A percentile compares a stretch with the other conserved stretches of the same genome.
phyloP scores from a whole-genome alignment of 2,888 invertebrate genomes.

The Crepidodera aurea region DNA sequence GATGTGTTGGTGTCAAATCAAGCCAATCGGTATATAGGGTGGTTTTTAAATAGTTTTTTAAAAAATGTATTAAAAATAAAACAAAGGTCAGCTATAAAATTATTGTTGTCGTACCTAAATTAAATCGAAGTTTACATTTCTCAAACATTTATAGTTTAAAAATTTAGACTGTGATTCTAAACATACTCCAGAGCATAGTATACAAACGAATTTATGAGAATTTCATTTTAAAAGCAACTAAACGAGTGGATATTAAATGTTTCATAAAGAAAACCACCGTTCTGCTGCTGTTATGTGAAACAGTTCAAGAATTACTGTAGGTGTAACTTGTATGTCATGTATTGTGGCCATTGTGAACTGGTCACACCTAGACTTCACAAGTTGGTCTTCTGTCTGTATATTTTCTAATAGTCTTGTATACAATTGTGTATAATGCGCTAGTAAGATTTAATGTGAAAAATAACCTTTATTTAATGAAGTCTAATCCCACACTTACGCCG shows the following conservation, averaged over 20 bases:
- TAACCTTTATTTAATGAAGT: constrained; percentile 5
- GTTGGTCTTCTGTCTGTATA: constrained; percentile 43
- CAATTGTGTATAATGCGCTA: constrained; percentile 5
- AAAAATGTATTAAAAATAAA: too few species aligned
- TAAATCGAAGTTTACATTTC: too few species aligned
- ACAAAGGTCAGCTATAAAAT: too few species aligned
- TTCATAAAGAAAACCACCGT: constrained; percentile 40
- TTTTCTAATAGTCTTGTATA: constrained; percentile 40
- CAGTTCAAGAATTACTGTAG: constrained; percentile 51
- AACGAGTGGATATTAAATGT: constrained; percentile 23
- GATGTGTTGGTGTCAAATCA: constrained; percentile 10
- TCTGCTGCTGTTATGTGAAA: constrained; percentile 47
- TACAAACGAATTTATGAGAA: neutral
- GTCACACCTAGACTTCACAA: constrained; percentile 48
- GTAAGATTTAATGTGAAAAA: constrained; percentile 1
- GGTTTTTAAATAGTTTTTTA: too few species aligned
- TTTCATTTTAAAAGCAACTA: constrained; percentile 18
- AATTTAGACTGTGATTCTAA: too few species aligned
- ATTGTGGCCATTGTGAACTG: constrained; percentile 47
- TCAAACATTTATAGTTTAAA: too few species aligned
- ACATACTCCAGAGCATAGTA: neutral
- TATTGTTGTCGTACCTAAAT: too few species aligned
- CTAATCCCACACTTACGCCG: constrained; percentile 3
- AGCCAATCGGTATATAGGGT: too few species aligned
- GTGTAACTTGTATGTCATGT: constrained; percentile 54